Evolutionary conservation across 1,140 invertebrate species (phyloP), one percentile per base, ranked within the genome.

Genomic region (Agrilus planipennis): DNA sequence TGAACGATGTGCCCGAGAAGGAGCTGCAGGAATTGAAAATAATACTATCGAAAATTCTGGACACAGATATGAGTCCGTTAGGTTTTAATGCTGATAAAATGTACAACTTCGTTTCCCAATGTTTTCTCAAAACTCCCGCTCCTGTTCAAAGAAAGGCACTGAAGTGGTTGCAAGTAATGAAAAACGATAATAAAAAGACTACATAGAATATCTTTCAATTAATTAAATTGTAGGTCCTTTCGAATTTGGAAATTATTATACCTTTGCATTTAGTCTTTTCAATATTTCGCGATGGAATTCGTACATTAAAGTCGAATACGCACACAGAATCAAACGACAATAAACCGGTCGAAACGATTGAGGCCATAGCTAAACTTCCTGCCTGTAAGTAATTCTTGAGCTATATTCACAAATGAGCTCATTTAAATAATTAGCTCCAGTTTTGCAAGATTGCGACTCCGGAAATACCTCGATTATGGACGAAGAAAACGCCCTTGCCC

Each of bases 11-110:
- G 4, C 85, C 88, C 1, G 84, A 93, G 60, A 83, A 92, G 56
- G 92, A 96, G 55, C 67, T 95, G 14, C 67, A 77, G 40, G 91
- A 97, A 57, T 63, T 99, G 5, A 93, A 94, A 68, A 84, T 92
- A 30, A 79, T 93, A 7, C 68, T 98, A 47, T 94, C 88, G 50
- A 97, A 97, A 78, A 89, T 97, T 31, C 72, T 98, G 50, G 95
- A 99, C 69, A 82, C 90, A 1, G 90, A 96, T 53, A 86, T 96
- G 76, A 90, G 85, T 54, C 89, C 92, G 21, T 67, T 96, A 12
- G 90, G 92, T 16, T 93, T 98, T 58, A 85, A 92, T 62, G 79
- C 87, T 1, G 81, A 86, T 38, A 86, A 89, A 55, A 85, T 99
- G 75, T 99, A 95, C 62, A 83, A 88, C 51, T 99, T 99, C 67